Conservation (phyloP, 2,888 invertebrate genomes). For the Hartigia nigra region DNA sequence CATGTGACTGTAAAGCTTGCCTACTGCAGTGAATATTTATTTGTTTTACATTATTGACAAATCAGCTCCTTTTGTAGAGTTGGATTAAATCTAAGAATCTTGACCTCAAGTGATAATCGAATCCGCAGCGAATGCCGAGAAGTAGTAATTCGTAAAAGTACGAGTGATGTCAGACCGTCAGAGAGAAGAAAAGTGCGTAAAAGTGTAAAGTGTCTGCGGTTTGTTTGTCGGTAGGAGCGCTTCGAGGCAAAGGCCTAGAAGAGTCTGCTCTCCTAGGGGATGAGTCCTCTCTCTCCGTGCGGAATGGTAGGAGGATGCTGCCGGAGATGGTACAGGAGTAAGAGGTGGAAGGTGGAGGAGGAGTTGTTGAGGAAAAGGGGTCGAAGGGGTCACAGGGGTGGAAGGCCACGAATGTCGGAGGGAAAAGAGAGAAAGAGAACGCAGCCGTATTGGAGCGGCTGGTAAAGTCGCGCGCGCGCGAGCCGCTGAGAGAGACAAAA, state of each 20-base stretch:
- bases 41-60: not conserved
- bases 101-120: not conserved
- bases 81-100: not conserved
- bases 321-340: constrained; percentile 41
- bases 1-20: not conserved
- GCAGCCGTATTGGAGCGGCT: constrained; percentile 25
- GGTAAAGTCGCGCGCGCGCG: constrained; percentile 29
- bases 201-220: constrained; percentile 53
- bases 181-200: constrained; percentile 61
- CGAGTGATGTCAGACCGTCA: constrained; percentile 10
- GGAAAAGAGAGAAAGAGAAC: constrained; percentile 60
- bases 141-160: not conserved
- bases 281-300: constrained; percentile 20
- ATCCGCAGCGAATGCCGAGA: not conserved
- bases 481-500: constrained; percentile 45
- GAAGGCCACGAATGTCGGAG: constrained; percentile 62
- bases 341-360: constrained; percentile 43
- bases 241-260: constrained; percentile 44
- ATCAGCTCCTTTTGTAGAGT: not conserved
- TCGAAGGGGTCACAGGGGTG: constrained; percentile 56
- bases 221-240: constrained; percentile 47
- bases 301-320: constrained; percentile 28
- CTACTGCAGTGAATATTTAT: not conserved
- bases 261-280: constrained; percentile 41
- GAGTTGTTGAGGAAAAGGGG: constrained; percentile 26